Percentiles rank a stretch among this genome's conserved stretches.
Conservation (phyloP, 2,888 invertebrate species). For the Ophion ventricosus region DNA sequence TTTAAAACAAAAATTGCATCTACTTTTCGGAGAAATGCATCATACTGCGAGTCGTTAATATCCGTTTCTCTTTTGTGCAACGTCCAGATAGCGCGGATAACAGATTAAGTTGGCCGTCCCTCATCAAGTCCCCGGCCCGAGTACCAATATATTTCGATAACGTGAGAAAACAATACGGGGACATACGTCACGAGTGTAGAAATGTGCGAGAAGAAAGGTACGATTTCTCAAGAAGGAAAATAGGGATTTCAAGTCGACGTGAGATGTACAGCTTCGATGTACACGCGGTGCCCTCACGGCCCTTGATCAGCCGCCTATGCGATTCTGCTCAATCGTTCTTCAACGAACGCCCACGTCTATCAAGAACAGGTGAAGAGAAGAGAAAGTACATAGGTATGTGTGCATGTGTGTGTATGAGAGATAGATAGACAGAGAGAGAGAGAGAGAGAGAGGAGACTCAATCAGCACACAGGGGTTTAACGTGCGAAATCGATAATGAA, state of each 20-base stretch:
- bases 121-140: too few species aligned
- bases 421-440: constrained; percentile 24
- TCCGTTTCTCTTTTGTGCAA: too few species aligned
- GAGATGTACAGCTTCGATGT: background rate
- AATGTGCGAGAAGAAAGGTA: too few species aligned
- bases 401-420: background rate
- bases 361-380: constrained; percentile 37
- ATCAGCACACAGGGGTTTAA: constrained; percentile 66
- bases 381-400: background rate
- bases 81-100: too few species aligned
- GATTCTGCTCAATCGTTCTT: constrained; percentile 38
- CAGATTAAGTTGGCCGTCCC: too few species aligned
- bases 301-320: constrained; percentile 54
- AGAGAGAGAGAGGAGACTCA: constrained; percentile 30
- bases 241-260: constrained; percentile 31
- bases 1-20: too few species aligned
- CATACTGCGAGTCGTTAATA: too few species aligned
- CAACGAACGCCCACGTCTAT: constrained; percentile 54
- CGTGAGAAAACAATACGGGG: too few species aligned
- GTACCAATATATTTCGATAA: too few species aligned
- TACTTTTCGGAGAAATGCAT: too few species aligned
- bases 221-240: constrained; percentile 19
- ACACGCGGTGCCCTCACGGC: constrained; percentile 32
- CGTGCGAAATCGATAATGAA: constrained; percentile 70
- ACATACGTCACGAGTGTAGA: too few species aligned